Base-by-base conservation (phyloP, 2,797 vertebrate genomes). In the Syngnathus rostellatus region DNA sequence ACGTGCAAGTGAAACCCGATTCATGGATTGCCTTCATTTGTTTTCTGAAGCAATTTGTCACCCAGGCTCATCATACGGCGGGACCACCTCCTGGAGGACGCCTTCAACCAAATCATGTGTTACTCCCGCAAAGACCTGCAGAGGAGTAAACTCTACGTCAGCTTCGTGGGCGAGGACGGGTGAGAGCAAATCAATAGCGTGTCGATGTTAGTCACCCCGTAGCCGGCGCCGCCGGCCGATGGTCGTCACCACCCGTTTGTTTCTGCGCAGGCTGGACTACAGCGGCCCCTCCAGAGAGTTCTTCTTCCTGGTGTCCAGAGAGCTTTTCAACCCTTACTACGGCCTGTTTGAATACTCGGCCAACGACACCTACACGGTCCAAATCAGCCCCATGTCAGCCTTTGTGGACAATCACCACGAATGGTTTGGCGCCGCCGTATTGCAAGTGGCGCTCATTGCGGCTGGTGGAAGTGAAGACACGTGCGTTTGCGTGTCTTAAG, bases 391-490 rank as follows among this genome's bases (percentile, higher is more conserved):
- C 69, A 99, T 99, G 96, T 99, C 96, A 71, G 96, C 96, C 71
- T 99, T 99, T 50, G 96, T 99, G 61, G 96, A 99, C 89, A 99
- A 98, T 92, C 96, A 99, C 80, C 96, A 99, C 3, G 96, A 99
- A 76, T 99, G 96, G 96, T 99, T 90, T 94, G 89, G 1, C 23
- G 23, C 23, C 31, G 6, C 10, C 16, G 54, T 51, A 65, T 48
- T n/a, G n/a, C 17, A 19, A 40, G 9, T n/a, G 16, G 0, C 31
- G 31, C n/a, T 59, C 17, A 9, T 19, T 39, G 17, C 9, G 11
- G 5, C 38, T 4, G 2, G 3, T n/a, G 19, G 51, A 25, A 12
- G 19, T 51, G 41, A 43, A 9, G 5, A 41, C n/a, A 41, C 38
- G 1, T 45, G 21, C 16, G 14, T 25, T 45, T 25, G 14, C 14